These are phyloP conservation scores for Drosophila nigrodunni DNA, from an alignment of 1,140 invertebrate species.

Conservation along the genomic window DNA sequence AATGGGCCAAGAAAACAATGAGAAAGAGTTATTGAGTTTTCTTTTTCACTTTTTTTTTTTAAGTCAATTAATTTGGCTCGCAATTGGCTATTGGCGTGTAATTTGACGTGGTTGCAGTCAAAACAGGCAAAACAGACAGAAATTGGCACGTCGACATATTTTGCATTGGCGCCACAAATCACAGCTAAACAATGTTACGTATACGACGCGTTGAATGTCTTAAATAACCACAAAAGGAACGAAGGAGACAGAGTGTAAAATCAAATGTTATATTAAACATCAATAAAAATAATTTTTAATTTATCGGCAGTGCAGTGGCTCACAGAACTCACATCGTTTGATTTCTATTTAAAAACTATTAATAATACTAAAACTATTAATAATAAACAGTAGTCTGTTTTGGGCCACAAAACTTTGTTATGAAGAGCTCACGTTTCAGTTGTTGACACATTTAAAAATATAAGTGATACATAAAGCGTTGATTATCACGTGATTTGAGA, in stretches of 20 bases:
- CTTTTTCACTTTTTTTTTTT: neutral
- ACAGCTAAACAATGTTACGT: constrained; percentile 22
- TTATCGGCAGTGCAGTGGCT: too few species aligned
- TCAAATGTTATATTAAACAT: too few species aligned
- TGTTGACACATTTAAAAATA: constrained; percentile 37
- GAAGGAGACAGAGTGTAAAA: too few species aligned
- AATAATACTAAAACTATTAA: neutral
- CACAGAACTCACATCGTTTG: too few species aligned
- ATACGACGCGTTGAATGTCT: constrained; percentile 9
- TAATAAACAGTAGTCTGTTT: neutral
- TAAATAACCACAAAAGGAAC: neutral
- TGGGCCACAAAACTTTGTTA: constrained; percentile 16
- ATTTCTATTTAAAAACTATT: neutral
- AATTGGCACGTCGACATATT: neutral
- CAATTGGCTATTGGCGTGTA: constrained; percentile 45
- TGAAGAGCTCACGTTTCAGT: neutral
- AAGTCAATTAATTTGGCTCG: constrained; percentile 47
- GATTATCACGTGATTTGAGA: constrained; percentile 40
- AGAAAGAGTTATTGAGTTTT: neutral
- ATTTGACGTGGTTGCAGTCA: constrained; percentile 43
- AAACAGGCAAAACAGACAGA: constrained; percentile 19
- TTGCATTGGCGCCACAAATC: constrained; percentile 12
- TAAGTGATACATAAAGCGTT: constrained; percentile 7
- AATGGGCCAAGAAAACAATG: constrained; percentile 19
- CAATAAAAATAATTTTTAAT: too few species aligned